Conservation (phyloP, 2,888 invertebrate genomes). For the Drosophila suboccidentalis region DNA sequence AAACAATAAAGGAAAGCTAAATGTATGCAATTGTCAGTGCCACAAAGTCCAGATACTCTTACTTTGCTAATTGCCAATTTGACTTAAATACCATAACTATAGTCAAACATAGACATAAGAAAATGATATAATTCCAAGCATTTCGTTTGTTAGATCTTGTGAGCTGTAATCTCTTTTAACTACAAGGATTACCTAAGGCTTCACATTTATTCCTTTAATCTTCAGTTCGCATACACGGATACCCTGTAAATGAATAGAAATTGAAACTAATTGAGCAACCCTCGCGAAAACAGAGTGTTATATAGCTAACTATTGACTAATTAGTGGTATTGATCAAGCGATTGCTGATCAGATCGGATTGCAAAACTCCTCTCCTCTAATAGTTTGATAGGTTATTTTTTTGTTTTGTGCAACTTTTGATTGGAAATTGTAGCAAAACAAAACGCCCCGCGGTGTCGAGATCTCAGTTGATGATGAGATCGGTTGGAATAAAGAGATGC, state of each 20-base stretch:
- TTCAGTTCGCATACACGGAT: neutral
- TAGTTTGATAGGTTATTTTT: conserved; percentile 41
- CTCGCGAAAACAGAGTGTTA: conserved; percentile 3
- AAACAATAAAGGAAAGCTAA: conserved; percentile 40
- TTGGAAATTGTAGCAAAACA: conserved; percentile 67
- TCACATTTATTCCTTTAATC: too few species aligned
- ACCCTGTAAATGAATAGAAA: neutral
- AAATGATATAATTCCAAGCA: too few species aligned
- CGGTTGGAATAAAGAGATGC: neutral
- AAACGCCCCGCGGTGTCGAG: conserved; percentile 25
- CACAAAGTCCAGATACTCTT: conserved; percentile 20
- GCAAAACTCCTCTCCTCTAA: conserved; percentile 15
- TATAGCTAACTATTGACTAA: conserved; percentile 30
- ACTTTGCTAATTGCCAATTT: neutral
- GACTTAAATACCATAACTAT: neutral
- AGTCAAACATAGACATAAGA: too few species aligned
- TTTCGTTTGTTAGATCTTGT: too few species aligned
- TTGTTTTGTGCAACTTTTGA: conserved; percentile 60
- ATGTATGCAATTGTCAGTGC: neutral
- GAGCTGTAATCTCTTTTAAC: too few species aligned
- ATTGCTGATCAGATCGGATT: conserved; percentile 17
- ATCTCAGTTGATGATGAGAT: conserved; percentile 6
- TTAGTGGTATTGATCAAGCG: conserved; percentile 50
- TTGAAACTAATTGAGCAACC: neutral
- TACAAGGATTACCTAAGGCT: too few species aligned